A percentile compares a stretch with the other conserved stretches of the same genome.
phyloP scores from a whole-genome alignment of 2,888 invertebrate genomes.

The Drosophila longiperda region DNA sequence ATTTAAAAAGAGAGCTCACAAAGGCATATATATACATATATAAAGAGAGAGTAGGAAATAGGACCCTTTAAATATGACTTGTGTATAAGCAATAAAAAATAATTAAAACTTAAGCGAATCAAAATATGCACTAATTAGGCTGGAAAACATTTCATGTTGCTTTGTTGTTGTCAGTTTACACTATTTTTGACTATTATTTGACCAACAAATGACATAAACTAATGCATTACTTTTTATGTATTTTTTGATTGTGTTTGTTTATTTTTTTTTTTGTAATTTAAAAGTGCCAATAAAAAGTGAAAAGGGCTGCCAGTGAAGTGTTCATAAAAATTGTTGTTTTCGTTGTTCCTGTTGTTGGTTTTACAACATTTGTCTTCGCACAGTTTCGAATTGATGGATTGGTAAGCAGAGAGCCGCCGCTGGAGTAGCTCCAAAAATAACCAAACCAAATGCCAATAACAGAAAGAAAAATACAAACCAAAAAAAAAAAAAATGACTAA shows the following conservation, averaged over 20 bases:
- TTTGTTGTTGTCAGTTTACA: conserved; percentile 11
- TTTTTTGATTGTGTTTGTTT: conserved; percentile 8
- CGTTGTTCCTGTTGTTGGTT: conserved; percentile 6
- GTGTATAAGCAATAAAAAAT: not conserved
- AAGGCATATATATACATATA: conserved; percentile 1
- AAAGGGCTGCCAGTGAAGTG: conserved; percentile 48
- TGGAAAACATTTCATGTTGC: not conserved
- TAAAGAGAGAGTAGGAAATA: not conserved
- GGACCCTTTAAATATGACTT: not conserved
- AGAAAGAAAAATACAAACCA: not conserved
- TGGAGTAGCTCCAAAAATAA: not conserved
- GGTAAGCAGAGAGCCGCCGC: conserved; percentile 14
- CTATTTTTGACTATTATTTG: conserved; percentile 6
- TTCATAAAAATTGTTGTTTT: not conserved
- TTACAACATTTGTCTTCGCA: conserved; percentile 16
- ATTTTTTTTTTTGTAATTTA: conserved; percentile 7
- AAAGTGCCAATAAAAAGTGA: conserved; percentile 49
- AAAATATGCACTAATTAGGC: conserved; percentile 1
- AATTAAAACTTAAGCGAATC: not conserved
- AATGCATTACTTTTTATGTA: conserved; percentile 12
- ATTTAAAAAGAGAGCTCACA: conserved; percentile 48
- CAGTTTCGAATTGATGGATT: conserved; percentile 28
- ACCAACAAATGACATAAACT: conserved; percentile 7
- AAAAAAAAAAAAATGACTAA: not conserved
- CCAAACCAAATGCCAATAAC: not conserved